These are phyloP conservation scores for Resseliella maxima DNA, from an alignment of 2,888 invertebrate genomes.

Conservation along the genomic window DNA sequence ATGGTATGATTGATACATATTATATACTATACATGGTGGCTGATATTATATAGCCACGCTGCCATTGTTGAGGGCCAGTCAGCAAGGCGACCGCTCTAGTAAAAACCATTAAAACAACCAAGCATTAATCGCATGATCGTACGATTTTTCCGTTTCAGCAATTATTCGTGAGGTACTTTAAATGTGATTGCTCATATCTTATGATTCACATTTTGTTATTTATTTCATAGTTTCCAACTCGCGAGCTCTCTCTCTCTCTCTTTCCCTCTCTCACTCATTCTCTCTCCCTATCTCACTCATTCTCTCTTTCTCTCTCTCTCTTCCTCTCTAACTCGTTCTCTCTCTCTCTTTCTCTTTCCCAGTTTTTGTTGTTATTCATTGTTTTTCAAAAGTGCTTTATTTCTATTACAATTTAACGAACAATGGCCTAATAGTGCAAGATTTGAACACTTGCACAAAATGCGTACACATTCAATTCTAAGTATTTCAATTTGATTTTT, in stretches of 20 bases:
- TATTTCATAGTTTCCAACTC: no score
- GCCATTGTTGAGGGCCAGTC: constrained; percentile 5
- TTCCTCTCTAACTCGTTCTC: neutral
- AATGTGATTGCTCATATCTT: neutral
- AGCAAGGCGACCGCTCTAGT: constrained; percentile 44
- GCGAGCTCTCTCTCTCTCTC: no score
- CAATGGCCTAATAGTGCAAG: no score
- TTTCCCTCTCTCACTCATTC: no score
- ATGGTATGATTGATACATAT: neutral
- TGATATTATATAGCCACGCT: neutral
- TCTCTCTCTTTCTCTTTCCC: neutral
- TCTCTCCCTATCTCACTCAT: no score
- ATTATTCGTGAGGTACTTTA: neutral
- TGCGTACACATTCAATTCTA: neutral
- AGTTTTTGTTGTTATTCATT: neutral
- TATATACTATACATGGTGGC: no score
- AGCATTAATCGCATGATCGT: neutral
- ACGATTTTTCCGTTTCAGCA: constrained; percentile 30
- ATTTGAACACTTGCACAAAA: neutral
- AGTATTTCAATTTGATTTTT: neutral
- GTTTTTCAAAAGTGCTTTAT: no score
- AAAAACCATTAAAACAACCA: neutral
- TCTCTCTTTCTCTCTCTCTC: constrained; percentile 27
- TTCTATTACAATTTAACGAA: no score
- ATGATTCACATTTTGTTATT: neutral